phyloP scores from a whole-genome alignment of 2,888 invertebrate species.

The Alloplasta piceator region DNA sequence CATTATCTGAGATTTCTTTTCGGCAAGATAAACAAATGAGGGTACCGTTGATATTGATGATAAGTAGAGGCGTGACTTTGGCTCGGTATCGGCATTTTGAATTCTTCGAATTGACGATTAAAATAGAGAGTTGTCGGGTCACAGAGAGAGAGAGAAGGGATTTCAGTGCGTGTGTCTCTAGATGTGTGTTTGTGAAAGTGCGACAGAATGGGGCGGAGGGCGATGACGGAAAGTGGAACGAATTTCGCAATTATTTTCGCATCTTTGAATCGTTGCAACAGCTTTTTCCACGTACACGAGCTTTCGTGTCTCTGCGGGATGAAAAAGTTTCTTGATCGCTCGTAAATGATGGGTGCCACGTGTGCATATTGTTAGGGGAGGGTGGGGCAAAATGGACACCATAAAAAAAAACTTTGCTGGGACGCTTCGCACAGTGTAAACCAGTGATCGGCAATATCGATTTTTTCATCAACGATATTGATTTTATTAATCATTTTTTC shows the following conservation, averaged over 20 bases:
- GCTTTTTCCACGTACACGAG: background rate
- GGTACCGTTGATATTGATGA: too few relatives aligned
- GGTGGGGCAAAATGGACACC: too few relatives aligned
- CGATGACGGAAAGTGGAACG: constrained; percentile 70
- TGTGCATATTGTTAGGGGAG: background rate
- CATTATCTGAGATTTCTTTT: constrained; percentile 1
- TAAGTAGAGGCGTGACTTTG: background rate
- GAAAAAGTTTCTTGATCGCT: constrained; percentile 19
- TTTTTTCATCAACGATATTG: too few relatives aligned
- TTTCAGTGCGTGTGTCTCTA: too few relatives aligned
- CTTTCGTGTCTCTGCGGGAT: constrained; percentile 30
- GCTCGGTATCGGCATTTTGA: constrained; percentile 51
- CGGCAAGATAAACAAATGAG: background rate
- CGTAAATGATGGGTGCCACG: background rate
- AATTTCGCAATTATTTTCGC: constrained; percentile 72
- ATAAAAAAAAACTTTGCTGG: too few relatives aligned
- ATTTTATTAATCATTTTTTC: too few relatives aligned
- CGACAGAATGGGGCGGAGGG: constrained; percentile 68
- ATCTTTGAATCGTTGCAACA: constrained; percentile 52
- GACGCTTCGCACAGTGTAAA: too few relatives aligned
- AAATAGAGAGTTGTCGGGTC: constrained; percentile 59
- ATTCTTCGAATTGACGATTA: constrained; percentile 60
- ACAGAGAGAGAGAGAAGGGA: constrained; percentile 22
- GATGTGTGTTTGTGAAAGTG: background rate
- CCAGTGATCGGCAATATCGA: too few relatives aligned